phyloP scores from a whole-genome alignment of 1,140 invertebrate genomes.

The Ips nitidus region DNA sequence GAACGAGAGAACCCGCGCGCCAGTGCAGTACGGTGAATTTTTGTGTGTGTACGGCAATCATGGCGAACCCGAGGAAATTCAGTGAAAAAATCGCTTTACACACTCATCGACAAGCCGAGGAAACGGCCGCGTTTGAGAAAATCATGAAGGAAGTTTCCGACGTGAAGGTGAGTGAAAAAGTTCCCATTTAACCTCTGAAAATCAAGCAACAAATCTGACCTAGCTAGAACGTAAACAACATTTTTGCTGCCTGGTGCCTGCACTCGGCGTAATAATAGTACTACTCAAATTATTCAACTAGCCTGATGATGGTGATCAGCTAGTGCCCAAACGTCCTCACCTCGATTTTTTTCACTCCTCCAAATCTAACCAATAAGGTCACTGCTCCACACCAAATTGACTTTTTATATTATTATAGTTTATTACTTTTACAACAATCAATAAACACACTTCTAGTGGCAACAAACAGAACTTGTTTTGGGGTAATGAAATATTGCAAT shows the following conservation, averaged over 20 bases:
- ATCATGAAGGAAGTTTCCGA: conserved; percentile 94
- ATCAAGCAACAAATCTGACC: conserved; percentile 30
- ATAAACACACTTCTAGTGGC: too few relatives aligned
- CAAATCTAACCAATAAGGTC: too few relatives aligned
- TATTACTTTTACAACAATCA: too few relatives aligned
- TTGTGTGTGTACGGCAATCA: conserved; percentile 53
- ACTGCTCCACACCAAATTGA: too few relatives aligned
- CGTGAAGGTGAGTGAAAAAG: conserved; percentile 63
- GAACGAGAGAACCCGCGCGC: conserved; percentile 22
- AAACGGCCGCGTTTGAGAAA: conserved; percentile 92
- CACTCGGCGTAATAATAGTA: conserved; percentile 32
- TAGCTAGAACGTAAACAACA: conserved; percentile 50
- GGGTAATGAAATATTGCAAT: too few relatives aligned
- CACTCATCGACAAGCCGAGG: conserved; percentile 95
- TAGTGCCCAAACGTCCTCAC: too few relatives aligned
- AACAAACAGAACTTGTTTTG: too few relatives aligned
- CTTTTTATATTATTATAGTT: too few relatives aligned
- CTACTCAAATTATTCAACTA: conserved; percentile 18
- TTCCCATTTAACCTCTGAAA: conserved; percentile 25
- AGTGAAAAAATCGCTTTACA: conserved; percentile 98
- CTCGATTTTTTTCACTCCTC: too few relatives aligned
- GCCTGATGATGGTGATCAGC: background rate
- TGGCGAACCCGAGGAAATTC: conserved; percentile 95
- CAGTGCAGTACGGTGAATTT: conserved; percentile 35
- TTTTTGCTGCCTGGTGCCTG: conserved; percentile 20